Base-by-base conservation (phyloP, 1,140 invertebrate species). In the Platyura marginata region DNA sequence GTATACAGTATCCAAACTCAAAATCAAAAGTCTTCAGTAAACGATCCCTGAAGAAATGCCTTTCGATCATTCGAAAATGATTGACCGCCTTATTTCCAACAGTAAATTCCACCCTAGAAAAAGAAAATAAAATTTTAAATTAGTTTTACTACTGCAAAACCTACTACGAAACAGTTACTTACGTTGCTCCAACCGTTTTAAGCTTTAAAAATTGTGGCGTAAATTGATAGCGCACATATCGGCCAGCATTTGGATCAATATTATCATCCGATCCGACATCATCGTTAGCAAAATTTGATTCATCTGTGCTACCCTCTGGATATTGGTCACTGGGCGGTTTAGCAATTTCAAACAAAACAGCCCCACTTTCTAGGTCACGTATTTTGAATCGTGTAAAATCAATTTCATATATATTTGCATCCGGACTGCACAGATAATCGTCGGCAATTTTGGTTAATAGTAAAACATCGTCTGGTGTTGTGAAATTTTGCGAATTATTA, bases 1-100 rank as follows among this genome's bases (percentile, higher is more conserved):
- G 94, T 66, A 98, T 97, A 57, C 93, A 97, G 64, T 96, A 98
- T 36, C 93, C 93, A 74, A 98, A 98, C 61, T 98, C 90, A 74
- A 98, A 98, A 61, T 98, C 94, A 67, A 98, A 98, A n/a, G 87
- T 94, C 67, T 98, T 98, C 10, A 98, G 69, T 36, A 96, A 63
- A 44, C 78, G 81, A 52, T 98, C 89, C 38, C 85, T 72, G 62
- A 97, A 98, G 66, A 89, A 98, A 61, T 98, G 93, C 21, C 88
- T 77, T 61, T 98, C 94, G 50, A 98, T 96, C 94, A 98, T 98
- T 37, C 93, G 71, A 60, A 98, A 98, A 58, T 92, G 91, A 49
- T 87, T 90, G 0, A 98, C 86, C 32, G 90, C 80, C 50, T 81
- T 76, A 47, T 77, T 70, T 23, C 94, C 94, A 16, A 98, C 90